Percentiles rank a stretch among this genome's conserved stretches.
Conservation (phyloP, 2,113 vertebrate genomes). For the Gobio gobio region DNA sequence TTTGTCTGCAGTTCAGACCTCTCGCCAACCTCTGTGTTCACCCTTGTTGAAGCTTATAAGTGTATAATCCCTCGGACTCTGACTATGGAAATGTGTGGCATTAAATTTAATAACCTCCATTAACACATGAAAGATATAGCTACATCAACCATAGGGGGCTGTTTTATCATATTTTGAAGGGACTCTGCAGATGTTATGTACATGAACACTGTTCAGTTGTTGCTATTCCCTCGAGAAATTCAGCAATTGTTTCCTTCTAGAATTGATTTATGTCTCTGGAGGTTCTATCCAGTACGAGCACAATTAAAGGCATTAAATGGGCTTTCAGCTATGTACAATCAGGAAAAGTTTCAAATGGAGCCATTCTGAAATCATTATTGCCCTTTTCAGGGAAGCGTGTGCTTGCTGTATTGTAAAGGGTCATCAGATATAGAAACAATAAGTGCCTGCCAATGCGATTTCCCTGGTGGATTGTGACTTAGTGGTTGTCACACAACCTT, state of each 20-base stretch:
- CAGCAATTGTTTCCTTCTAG: slow-evolving; percentile 20
- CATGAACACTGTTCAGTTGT: slow-evolving; percentile 37
- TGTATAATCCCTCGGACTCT: slow-evolving; percentile 38
- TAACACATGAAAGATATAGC: slow-evolving; percentile 49
- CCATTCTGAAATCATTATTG: slow-evolving; percentile 53
- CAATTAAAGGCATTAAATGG: slow-evolving; percentile 50
- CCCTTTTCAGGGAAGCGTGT: slow-evolving; percentile 24
- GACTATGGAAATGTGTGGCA: slow-evolving; percentile 2
- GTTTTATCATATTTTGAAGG: slow-evolving; percentile 39
- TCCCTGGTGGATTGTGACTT: slow-evolving; percentile 47
- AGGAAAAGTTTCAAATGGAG: slow-evolving; percentile 41
- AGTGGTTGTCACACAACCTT: slow-evolving; percentile 32
- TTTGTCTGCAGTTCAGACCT: slow-evolving; percentile 46
- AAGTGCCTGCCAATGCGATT: slow-evolving; percentile 27
- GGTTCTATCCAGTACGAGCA: slow-evolving; percentile 38
- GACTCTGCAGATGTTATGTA: slow-evolving; percentile 24
- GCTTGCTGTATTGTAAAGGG: slow-evolving; percentile 44
- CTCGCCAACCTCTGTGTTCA: slow-evolving; percentile 17
- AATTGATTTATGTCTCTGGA: slow-evolving; percentile 53
- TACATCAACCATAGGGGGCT: slow-evolving; percentile 27
- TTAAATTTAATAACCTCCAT: slow-evolving; percentile 44
- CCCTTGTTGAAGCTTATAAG: slow-evolving; percentile 32
- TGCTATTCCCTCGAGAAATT: slow-evolving; percentile 45
- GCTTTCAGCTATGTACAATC: slow-evolving; percentile 54
- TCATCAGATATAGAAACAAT: slow-evolving; percentile 58